phyloP scores from a whole-genome alignment of 2,113 vertebrate genomes.

The Budorcas taxicolor region DNA sequence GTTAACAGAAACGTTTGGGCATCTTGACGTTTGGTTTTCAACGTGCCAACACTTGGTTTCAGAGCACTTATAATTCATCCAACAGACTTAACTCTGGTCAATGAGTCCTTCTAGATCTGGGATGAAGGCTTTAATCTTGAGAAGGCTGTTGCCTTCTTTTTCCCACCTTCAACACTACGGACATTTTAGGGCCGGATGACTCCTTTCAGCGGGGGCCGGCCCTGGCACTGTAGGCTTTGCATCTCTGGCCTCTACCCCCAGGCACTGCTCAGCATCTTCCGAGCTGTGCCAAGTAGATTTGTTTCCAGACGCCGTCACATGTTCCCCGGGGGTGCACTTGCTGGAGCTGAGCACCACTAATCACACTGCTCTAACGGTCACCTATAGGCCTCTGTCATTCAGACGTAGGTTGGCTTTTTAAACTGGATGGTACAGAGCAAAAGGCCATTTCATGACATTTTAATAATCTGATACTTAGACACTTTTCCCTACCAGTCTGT shows the following conservation, averaged over 20 bases:
- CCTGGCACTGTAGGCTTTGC: background rate
- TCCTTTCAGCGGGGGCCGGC: background rate
- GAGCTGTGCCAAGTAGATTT: background rate
- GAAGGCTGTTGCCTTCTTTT: background rate
- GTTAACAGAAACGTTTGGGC: background rate
- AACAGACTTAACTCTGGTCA: background rate
- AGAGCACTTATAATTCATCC: background rate
- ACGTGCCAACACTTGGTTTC: rapidly evolving
- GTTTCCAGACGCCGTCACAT: background rate
- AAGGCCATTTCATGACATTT: background rate
- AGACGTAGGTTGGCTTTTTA: background rate
- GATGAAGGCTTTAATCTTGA: background rate
- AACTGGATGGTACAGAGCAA: background rate
- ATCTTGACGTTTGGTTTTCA: background rate
- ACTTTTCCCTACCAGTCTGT: background rate
- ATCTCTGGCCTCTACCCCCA: background rate
- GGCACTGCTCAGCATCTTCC: background rate
- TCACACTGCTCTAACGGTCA: rapidly evolving
- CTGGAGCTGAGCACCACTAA: background rate
- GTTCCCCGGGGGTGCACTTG: background rate
- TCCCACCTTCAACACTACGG: background rate
- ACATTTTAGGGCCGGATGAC: background rate
- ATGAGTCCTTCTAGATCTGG: background rate
- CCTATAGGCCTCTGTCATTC: background rate
- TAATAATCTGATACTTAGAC: background rate